Percentiles rank a stretch among this genome's conserved stretches.
These are phyloP conservation scores for Heteromurus nitidus DNA, from an alignment of 2,888 invertebrate genomes.

Conservation along the genomic window DNA sequence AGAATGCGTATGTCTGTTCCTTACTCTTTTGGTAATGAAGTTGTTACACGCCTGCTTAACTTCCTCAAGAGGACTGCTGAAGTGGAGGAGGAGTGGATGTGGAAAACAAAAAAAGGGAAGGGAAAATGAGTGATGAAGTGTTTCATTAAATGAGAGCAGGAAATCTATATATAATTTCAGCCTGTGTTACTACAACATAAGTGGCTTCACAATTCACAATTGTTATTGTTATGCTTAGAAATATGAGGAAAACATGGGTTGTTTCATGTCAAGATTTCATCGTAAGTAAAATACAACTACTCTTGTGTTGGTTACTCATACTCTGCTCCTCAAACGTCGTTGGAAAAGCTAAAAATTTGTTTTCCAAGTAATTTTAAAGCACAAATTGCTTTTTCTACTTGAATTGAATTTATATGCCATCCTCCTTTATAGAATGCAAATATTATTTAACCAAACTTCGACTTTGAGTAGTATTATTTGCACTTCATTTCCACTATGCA, in stretches of 20 bases:
- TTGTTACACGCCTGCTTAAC: conserved; percentile 12
- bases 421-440: no score
- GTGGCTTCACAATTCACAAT: no score
- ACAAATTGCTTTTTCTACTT: no score
- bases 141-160: conserved; percentile 34
- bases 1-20: not conserved
- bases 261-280: conserved; percentile 4
- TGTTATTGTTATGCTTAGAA: not conserved
- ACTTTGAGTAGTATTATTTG: no score
- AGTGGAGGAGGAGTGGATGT: not conserved
- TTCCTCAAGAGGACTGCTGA: not conserved
- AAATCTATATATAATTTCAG: no score
- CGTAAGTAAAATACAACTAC: not conserved
- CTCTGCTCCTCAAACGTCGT: no score
- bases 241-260: not conserved
- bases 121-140: conserved; percentile 56
- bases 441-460: no score
- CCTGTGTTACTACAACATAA: no score
- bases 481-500: no score
- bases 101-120: not conserved
- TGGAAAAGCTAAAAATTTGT: no score
- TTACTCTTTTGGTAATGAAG: not conserved
- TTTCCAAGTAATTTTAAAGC: no score
- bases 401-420: no score
- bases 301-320: not conserved